phyloP scores from a whole-genome alignment of 2,113 vertebrate genomes.

The Lepus europaeus region DNA sequence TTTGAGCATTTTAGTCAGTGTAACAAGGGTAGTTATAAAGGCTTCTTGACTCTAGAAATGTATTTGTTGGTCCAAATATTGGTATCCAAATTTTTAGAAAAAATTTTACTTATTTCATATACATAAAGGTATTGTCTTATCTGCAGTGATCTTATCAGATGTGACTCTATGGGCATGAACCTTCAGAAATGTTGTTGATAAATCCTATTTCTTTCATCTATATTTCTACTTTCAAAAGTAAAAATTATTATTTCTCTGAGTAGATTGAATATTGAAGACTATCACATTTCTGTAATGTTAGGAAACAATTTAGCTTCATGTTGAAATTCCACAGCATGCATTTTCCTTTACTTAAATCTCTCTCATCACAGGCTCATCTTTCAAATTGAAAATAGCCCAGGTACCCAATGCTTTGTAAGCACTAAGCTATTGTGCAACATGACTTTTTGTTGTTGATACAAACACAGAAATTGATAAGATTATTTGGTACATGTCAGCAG shows the following conservation, averaged over 20 bases:
- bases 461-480: conserved; percentile 54
- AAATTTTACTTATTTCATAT: not conserved
- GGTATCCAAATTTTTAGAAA: not conserved
- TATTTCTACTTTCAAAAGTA: conserved; percentile 44
- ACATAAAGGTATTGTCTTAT: not conserved
- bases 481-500: conserved; percentile 1
- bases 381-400: conserved; percentile 23
- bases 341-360: conserved; percentile 49
- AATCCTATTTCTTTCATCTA: not conserved
- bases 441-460: conserved; percentile 60
- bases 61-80: conserved; percentile 28
- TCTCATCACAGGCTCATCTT: conserved; percentile 26
- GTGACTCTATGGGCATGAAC: not conserved
- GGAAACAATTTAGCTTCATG: conserved; percentile 47
- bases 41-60: conserved; percentile 29
- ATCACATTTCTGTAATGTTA: not conserved
- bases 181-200: conserved; percentile 19
- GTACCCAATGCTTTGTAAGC: conserved; percentile 20
- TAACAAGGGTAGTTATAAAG: not conserved
- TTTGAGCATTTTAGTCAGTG: not conserved
- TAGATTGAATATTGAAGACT: not conserved
- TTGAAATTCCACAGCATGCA: not conserved
- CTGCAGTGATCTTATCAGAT: not conserved
- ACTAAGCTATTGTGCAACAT: not conserved
- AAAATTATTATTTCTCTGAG: not conserved